Conservation (phyloP, 2,888 invertebrate species). For the Corbicula japonica region DNA sequence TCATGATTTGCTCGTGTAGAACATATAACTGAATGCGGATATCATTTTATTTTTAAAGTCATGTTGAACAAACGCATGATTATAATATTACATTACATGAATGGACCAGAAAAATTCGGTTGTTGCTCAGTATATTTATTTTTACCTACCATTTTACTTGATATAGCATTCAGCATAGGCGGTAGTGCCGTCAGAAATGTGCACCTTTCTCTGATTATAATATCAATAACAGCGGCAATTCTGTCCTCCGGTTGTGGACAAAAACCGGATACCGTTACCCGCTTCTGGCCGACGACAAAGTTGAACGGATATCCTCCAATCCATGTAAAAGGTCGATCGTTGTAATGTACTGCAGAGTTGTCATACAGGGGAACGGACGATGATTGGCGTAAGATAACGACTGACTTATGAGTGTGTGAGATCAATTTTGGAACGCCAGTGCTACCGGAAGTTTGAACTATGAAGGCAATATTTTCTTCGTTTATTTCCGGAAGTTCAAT, state of each 20-base stretch:
- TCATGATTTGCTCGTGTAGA: too few relatives aligned
- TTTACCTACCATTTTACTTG: conserved; percentile 10
- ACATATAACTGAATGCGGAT: too few relatives aligned
- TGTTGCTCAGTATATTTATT: too few relatives aligned
- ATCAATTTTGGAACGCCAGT: conserved; percentile 50
- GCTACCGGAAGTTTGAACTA: conserved; percentile 53
- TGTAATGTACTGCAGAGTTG: conserved; percentile 3
- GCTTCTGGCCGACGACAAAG: conserved; percentile 26
- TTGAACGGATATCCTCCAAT: conserved; percentile 41
- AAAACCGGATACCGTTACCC: conserved; percentile 34
- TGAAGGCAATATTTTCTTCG: conserved; percentile 13
- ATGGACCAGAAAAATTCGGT: too few relatives aligned
- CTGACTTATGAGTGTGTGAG: conserved; percentile 7
- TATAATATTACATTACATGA: too few relatives aligned
- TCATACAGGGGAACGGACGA: neutral
- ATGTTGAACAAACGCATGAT: too few relatives aligned
- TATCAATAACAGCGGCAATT: conserved; percentile 16
- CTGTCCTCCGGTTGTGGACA: conserved; percentile 13
- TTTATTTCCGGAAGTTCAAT: conserved; percentile 8
- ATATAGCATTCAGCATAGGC: conserved; percentile 10
- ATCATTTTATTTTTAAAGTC: too few relatives aligned
- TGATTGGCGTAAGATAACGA: neutral
- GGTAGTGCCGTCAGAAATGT: conserved; percentile 7
- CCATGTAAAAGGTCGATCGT: conserved; percentile 50
- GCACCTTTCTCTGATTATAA: conserved; percentile 25